A percentile compares a stretch with the other conserved stretches of the same genome.
Conservation (phyloP, 2,888 invertebrate genomes). For the Zeuzera pyrina region DNA sequence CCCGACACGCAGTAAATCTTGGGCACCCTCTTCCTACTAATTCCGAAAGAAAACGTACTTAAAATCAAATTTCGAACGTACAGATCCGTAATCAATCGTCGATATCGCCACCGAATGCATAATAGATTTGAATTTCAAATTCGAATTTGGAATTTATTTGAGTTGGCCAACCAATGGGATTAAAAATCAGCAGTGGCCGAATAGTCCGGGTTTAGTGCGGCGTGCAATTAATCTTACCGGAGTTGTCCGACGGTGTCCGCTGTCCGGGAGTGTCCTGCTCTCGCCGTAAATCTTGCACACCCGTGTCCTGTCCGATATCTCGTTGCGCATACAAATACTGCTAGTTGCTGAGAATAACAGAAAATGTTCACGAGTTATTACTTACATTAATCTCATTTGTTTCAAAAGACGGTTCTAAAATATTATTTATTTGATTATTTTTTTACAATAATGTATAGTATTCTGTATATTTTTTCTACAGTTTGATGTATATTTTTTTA, state of each 20-base stretch:
- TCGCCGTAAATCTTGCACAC: constrained; percentile 48
- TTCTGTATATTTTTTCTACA: too few relatives aligned
- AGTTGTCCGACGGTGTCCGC: constrained; percentile 42
- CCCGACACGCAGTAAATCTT: constrained; percentile 11
- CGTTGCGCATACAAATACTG: too few relatives aligned
- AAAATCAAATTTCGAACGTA: neutral
- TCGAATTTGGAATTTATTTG: constrained; percentile 27
- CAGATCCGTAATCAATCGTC: too few relatives aligned
- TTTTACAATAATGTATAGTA: too few relatives aligned
- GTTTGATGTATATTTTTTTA: too few relatives aligned
- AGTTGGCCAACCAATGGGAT: constrained; percentile 30
- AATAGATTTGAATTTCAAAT: constrained; percentile 36
- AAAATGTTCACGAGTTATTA: too few relatives aligned
- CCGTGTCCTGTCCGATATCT: constrained; percentile 39
- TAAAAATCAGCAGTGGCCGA: constrained; percentile 48
- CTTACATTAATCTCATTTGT: too few relatives aligned
- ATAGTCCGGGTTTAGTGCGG: constrained; percentile 25
- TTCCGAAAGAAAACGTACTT: constrained; percentile 4
- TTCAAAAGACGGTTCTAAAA: too few relatives aligned
- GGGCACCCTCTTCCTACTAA: constrained; percentile 16
- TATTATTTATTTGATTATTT: too few relatives aligned
- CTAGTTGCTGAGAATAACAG: too few relatives aligned
- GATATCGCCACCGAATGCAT: too few relatives aligned
- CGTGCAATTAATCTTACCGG: constrained; percentile 53
- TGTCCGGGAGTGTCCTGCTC: constrained; percentile 23